Conservation (phyloP, 2,797 vertebrate genomes). For the Craterocephalus amniculus region DNA sequence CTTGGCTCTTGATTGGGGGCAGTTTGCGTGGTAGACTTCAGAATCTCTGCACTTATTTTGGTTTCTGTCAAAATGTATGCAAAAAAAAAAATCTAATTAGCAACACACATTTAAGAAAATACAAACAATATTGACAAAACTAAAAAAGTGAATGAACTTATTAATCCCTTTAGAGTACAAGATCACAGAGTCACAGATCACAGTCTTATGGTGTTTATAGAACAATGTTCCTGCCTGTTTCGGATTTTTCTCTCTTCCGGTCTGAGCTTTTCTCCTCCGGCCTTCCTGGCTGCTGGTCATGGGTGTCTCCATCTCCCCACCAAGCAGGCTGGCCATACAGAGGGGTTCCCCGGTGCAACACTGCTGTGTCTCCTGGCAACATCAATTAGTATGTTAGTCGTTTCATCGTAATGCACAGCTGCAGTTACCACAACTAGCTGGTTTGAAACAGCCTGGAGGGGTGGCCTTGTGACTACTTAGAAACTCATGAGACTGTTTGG, state of each 20-base stretch:
- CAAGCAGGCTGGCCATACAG: conserved; percentile 96
- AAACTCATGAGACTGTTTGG: background rate
- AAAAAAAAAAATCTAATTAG: conserved; percentile 11
- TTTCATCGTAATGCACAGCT: background rate
- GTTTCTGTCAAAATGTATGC: conserved; percentile 54
- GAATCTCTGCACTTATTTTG: conserved; percentile 78
- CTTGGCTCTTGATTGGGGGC: conserved; percentile 90
- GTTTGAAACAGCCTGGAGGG: too few species aligned
- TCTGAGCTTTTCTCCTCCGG: conserved; percentile 83
- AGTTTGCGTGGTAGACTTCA: conserved; percentile 79
- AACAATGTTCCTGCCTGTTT: conserved; percentile 78
- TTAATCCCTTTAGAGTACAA: too few species aligned
- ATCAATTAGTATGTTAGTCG: background rate
- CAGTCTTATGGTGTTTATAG: background rate
- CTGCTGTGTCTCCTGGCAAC: conserved; percentile 81
- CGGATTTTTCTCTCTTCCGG: conserved; percentile 78
- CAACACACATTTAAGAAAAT: conserved; percentile 4
- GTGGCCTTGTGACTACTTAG: too few species aligned
- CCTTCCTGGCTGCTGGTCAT: conserved; percentile 83
- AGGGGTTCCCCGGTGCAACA: conserved; percentile 90
- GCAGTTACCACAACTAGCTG: background rate
- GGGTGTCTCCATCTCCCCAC: conserved; percentile 93
- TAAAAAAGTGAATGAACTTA: background rate
- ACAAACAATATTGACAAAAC: background rate
- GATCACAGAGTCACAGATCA: too few species aligned